Evolutionary conservation across 92 coral and sea anemone genomes (phyloP).

Genomic region (Phenganax stokvisi): DNA sequence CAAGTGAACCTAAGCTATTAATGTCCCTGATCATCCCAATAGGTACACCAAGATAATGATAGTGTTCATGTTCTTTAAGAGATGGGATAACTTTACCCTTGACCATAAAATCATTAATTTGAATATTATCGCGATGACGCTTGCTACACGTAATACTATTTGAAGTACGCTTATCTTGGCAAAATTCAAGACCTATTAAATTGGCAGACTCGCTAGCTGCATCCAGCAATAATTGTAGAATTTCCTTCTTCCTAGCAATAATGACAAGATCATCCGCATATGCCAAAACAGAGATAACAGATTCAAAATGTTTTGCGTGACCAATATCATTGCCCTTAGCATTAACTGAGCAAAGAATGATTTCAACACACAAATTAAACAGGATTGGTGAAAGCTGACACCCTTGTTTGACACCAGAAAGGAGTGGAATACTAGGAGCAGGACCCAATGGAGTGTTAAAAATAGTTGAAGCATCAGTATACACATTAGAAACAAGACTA

Average conservation of each 20-base stretch:
- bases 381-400: too few species aligned
- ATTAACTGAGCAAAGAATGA: background rate
- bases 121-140: too few species aligned
- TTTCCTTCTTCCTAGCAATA: constrained; percentile 16
- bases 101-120: too few species aligned
- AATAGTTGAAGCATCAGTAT: constrained; percentile 8
- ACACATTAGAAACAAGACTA: background rate
- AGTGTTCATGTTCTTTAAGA: too few species aligned
- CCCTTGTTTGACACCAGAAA: constrained; percentile 6
- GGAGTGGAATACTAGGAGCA: background rate
- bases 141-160: too few species aligned
- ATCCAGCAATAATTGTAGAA: constrained; percentile 11
- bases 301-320: too few species aligned
- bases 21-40: too few species aligned
- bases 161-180: constrained; percentile 4
- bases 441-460: background rate
- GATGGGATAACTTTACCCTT: too few species aligned
- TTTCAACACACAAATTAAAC: too few species aligned
- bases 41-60: too few species aligned
- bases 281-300: constrained; percentile 20
- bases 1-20: too few species aligned
- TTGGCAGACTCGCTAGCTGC: constrained; percentile 18
- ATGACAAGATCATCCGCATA: constrained; percentile 35
- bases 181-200: constrained; percentile 14
- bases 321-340: background rate